phyloP scores from a whole-genome alignment of 2,888 invertebrate genomes.

The Ethmia dodecea region DNA sequence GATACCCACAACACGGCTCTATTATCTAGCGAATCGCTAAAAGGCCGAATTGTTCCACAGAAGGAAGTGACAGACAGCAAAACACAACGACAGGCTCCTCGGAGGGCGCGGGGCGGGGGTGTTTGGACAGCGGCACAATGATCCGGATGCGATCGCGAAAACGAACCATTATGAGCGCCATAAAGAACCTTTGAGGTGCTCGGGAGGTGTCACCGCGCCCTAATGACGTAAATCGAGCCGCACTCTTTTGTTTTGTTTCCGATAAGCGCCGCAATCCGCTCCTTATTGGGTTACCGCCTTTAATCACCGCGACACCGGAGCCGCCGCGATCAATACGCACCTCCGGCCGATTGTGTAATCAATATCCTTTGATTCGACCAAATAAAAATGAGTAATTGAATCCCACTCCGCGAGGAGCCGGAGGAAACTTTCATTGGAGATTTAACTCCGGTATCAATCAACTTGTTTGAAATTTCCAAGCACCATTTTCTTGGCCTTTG shows the following conservation, averaged over 20 bases:
- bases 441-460: too few species aligned
- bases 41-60: constrained; percentile 30
- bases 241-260: constrained; percentile 62
- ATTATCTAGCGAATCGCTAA: constrained; percentile 24
- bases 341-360: constrained; percentile 46
- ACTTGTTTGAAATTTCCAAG: too few species aligned
- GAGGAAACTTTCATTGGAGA: constrained; percentile 15
- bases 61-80: constrained; percentile 26
- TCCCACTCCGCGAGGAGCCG: constrained; percentile 21
- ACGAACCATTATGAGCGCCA: constrained; percentile 34
- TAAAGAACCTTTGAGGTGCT: constrained; percentile 36
- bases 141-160: constrained; percentile 56
- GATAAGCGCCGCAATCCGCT: constrained; percentile 46
- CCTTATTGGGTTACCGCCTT: constrained; percentile 68
- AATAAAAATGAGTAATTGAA: constrained; percentile 47
- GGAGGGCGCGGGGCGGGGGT: constrained; percentile 31
- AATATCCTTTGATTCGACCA: constrained; percentile 57
- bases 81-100: not conserved
- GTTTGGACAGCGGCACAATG: constrained; percentile 59
- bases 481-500: too few species aligned
- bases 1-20: constrained; percentile 3
- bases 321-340: constrained; percentile 44
- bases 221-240: constrained; percentile 67
- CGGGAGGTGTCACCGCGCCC: constrained; percentile 35
- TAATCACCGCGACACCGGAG: constrained; percentile 52